Percentiles rank a stretch among this genome's conserved stretches.
Evolutionary conservation across 2,888 invertebrate species (phyloP).

Genomic region (Cephus spinipes): DNA sequence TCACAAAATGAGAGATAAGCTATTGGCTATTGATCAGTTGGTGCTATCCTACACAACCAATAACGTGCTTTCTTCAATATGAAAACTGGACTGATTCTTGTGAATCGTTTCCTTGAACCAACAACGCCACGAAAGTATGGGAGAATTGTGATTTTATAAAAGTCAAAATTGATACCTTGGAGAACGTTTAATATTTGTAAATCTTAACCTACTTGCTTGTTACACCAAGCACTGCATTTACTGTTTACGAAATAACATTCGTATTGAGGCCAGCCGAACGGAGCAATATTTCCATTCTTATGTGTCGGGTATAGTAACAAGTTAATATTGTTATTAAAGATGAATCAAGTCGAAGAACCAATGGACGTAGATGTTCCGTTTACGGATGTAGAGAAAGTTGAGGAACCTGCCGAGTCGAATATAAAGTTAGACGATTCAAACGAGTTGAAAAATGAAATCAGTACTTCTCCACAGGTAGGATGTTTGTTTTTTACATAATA

Average conservation of each 20-base stretch:
- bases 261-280: background rate
- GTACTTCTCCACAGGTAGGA: slow-evolving; percentile 13
- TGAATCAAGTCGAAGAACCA: slow-evolving; percentile 62
- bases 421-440: slow-evolving; percentile 27
- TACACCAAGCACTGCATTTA: no score
- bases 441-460: slow-evolving; percentile 19
- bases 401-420: slow-evolving; percentile 32
- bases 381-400: slow-evolving; percentile 37
- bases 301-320: slow-evolving; percentile 11
- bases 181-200: slow-evolving; percentile 20
- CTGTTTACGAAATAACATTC: background rate
- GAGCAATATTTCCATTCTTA: background rate
- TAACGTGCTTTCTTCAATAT: no score
- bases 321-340: slow-evolving; percentile 9
- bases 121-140: no score
- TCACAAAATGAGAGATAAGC: background rate
- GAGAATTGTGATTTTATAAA: no score
- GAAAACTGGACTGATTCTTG: no score
- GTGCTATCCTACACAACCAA: no score
- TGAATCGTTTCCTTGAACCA: no score
- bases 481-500: background rate
- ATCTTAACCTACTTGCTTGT: slow-evolving; percentile 33
- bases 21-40: background rate
- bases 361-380: slow-evolving; percentile 67
- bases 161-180: no score